Evolutionary conservation across 1,140 invertebrate species (phyloP), one percentile per base, ranked within the genome.

Genomic region (Drosophila fuyamai): DNA sequence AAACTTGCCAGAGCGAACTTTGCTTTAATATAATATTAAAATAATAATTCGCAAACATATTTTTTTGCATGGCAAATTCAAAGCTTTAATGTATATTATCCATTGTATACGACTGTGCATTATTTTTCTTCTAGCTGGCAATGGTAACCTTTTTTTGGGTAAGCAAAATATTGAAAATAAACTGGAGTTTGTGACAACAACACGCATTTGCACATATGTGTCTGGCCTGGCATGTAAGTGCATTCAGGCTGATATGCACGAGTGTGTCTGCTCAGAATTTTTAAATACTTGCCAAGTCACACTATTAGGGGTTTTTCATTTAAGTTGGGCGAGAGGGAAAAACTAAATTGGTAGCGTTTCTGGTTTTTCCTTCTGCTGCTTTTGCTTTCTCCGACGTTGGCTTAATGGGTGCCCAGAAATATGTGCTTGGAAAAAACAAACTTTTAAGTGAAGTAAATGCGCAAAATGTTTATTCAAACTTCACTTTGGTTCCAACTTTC

Each of bases 381-480:
- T 68, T 38, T 16, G 29, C 75, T 61, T 47, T 44, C 54, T 43
- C 51, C 51, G 56, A 60, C 62, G 76, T 27, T 61, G 62, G 65
- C 79, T 85, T 86, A 85, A 85, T 85, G 78, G 82, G 65, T 75
- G 62, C 75, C 65, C 75, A 70, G 66, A 79, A 88, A 83, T 86
- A 77, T 88, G 79, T 70, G 82, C 79, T 79, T 61, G 75, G 62
- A 79, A 80, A 79, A 88, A 77, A 70, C 53, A 60, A 88, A 89
- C 76, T 88, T 88, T 88, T 88, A 88, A 88, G 83, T 88, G 76
- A 88, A 88, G 83, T 88, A 88, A 88, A 88, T 89, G 83, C 84
- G 83, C 84, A 89, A 89, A 88, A 88, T 88, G 83, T 88, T 88
- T 88, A 88, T 88, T 88, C 83, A 88, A 88, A 88, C 83, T 88